Evolutionary conservation across 1,140 invertebrate genomes (phyloP).

Genomic region (Homalodisca vitripennis): DNA sequence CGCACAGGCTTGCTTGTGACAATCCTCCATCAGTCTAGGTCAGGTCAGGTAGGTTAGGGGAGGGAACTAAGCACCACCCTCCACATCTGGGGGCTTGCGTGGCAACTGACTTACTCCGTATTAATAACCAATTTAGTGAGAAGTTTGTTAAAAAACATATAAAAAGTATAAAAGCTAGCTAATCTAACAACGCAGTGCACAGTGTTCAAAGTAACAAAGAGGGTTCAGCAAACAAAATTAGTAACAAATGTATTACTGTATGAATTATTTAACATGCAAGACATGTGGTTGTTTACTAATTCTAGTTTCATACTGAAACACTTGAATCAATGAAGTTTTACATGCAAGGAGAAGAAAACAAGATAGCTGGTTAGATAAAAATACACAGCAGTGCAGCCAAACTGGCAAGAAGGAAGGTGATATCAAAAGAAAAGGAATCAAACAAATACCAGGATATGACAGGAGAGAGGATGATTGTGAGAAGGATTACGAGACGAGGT

Average conservation of each 20-base stretch:
- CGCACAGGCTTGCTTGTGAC: not conserved
- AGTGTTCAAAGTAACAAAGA: too few species aligned
- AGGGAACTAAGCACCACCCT: not conserved
- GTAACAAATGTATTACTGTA: too few species aligned
- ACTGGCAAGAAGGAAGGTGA: constrained; percentile 42
- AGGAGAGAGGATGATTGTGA: constrained; percentile 44
- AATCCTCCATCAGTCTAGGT: constrained; percentile 24
- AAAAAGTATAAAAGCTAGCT: constrained; percentile 23
- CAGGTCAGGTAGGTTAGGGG: not conserved
- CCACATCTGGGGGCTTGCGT: too few species aligned
- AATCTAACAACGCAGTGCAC: not conserved
- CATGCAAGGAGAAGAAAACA: too few species aligned
- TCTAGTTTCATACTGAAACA: too few species aligned
- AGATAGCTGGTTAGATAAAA: constrained; percentile 21
- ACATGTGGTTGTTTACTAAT: too few species aligned
- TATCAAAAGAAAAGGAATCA: constrained; percentile 42
- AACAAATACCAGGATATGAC: constrained; percentile 45
- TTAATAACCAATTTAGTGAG: too few species aligned
- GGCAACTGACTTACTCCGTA: too few species aligned
- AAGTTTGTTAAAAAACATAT: too few species aligned
- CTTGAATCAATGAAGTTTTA: not conserved
- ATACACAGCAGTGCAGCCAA: constrained; percentile 37
- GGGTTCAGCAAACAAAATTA: too few species aligned
- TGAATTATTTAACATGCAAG: too few species aligned
- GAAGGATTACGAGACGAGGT: constrained; percentile 38